A percentile compares a stretch with the other conserved stretches of the same genome.
Conservation (phyloP, 2,113 vertebrate species). For the Tamias sibiricus region DNA sequence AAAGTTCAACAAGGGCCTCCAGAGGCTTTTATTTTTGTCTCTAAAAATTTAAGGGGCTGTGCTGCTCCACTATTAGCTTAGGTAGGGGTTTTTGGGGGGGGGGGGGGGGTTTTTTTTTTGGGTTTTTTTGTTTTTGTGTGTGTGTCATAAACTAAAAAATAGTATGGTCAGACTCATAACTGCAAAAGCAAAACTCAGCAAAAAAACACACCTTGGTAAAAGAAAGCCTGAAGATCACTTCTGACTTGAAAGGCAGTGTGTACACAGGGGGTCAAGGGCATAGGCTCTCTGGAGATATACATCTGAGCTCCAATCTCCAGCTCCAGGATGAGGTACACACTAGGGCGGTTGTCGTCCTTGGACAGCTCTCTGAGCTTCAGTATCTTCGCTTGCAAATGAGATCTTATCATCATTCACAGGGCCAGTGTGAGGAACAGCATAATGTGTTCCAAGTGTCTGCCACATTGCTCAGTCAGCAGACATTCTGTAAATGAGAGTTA, state of each 20-base stretch:
- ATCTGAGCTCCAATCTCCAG: background rate
- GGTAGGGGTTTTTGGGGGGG: no score
- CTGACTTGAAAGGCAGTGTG: background rate
- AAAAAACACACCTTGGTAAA: slow-evolving; percentile 46
- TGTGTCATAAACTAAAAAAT: no score
- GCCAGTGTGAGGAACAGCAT: background rate
- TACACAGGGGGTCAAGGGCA: background rate
- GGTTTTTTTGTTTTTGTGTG: no score
- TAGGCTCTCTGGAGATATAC: background rate
- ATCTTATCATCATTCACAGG: background rate
- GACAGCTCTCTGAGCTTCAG: background rate
- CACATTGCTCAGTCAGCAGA: background rate
- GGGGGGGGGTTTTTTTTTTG: no score
- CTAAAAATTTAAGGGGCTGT: slow-evolving; percentile 58
- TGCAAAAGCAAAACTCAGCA: slow-evolving; percentile 28
- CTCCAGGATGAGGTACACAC: background rate
- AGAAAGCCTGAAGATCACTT: slow-evolving; percentile 26
- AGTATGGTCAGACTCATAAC: background rate
- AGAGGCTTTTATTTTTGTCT: slow-evolving; percentile 18
- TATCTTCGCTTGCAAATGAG: background rate
- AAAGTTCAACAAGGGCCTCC: background rate
- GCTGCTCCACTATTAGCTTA: slow-evolving; percentile 45
- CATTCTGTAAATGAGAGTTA: background rate
- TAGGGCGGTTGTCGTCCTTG: background rate
- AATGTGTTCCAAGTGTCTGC: background rate